These are phyloP conservation scores for Callorhinus ursinus DNA, from an alignment of 2,113 vertebrate genomes.

Conservation along the genomic window DNA sequence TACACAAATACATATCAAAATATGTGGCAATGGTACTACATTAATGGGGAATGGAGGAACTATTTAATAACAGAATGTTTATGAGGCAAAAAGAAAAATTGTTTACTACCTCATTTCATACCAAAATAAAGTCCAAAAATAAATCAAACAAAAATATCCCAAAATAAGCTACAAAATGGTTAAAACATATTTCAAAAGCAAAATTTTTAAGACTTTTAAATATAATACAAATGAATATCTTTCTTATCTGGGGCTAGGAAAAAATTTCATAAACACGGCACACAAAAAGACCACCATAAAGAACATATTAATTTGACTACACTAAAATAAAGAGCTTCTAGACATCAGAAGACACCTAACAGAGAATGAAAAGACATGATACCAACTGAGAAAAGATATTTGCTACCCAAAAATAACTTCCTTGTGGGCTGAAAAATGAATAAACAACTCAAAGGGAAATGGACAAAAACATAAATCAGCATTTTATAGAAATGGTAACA, in stretches of 20 bases:
- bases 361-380: background rate
- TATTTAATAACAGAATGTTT: background rate
- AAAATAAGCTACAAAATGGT: background rate
- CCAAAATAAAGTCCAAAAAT: background rate
- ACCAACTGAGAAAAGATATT: background rate
- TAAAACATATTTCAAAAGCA: constrained; percentile 26
- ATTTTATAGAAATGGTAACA: background rate
- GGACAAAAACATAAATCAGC: background rate
- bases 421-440: background rate
- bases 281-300: background rate
- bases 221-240: background rate
- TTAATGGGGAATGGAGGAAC: background rate
- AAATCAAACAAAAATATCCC: background rate
- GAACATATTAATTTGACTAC: background rate
- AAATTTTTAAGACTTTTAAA: background rate
- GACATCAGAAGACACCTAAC: background rate
- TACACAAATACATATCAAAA: background rate
- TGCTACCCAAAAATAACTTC: background rate
- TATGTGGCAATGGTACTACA: background rate
- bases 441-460: background rate
- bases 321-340: background rate
- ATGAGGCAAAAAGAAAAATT: background rate
- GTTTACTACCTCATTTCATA: background rate
- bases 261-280: background rate
- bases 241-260: background rate